Conservation (phyloP, 2,797 vertebrate species). For the Scyliorhinus canicula region DNA sequence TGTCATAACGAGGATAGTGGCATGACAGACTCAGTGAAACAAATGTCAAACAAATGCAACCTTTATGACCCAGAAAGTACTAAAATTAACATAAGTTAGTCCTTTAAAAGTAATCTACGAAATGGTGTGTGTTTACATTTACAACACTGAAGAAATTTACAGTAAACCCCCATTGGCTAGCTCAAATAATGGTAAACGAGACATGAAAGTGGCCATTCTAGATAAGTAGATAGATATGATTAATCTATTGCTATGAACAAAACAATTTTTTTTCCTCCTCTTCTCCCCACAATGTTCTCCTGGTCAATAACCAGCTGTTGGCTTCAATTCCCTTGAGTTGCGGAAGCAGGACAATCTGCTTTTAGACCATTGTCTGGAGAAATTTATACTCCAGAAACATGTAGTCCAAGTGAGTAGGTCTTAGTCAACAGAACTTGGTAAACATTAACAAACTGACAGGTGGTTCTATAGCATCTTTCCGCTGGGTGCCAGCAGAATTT, state of each 20-base stretch:
- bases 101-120: not conserved
- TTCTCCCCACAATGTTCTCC: not conserved
- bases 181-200: not conserved
- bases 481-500: not conserved
- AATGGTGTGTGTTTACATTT: not conserved
- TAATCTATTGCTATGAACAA: not conserved
- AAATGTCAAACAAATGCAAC: not conserved
- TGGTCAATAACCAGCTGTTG: not conserved
- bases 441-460: not conserved
- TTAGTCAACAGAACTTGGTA: not conserved
- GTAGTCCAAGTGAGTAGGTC: not conserved
- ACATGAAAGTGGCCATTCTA: not conserved
- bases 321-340: too few species aligned
- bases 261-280: not conserved
- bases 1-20: not conserved
- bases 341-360: not conserved
- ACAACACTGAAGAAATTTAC: not conserved
- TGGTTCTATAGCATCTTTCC: not conserved
- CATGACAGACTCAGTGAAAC: not conserved
- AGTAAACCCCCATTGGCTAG: not conserved
- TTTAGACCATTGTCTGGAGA: too few species aligned
- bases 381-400: not conserved
- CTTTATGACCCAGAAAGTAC: not conserved
- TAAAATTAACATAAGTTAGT: not conserved
- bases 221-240: not conserved